Conservation (phyloP, 2,797 vertebrate species). For the Myiotriccus ornatus region DNA sequence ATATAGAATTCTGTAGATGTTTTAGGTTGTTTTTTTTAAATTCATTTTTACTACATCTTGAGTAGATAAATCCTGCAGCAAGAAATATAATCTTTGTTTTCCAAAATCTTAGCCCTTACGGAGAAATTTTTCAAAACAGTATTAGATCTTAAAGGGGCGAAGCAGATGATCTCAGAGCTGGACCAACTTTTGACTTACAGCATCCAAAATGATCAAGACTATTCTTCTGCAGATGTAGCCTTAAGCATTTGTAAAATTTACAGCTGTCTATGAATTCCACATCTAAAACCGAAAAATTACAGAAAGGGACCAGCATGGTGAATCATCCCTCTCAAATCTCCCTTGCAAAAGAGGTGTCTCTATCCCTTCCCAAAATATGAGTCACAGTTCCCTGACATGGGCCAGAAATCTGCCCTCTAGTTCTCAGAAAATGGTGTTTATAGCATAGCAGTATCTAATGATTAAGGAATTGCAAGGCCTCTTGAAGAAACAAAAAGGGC, state of each 20-base stretch:
- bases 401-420: background rate
- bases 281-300: background rate
- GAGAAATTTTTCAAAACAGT: background rate
- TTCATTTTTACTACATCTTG: background rate
- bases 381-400: background rate
- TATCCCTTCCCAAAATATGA: conserved; percentile 9
- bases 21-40: background rate
- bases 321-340: background rate
- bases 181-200: background rate
- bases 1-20: background rate
- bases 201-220: background rate
- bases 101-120: background rate
- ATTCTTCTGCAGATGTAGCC: background rate
- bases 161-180: conserved; percentile 19
- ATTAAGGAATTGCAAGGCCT: background rate
- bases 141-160: background rate
- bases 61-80: background rate
- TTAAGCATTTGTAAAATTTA: background rate
- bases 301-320: background rate
- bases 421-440: background rate
- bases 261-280: background rate
- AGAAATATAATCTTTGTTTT: background rate
- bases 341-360: background rate
- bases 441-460: background rate
- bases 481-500: background rate